A percentile compares a stretch with the other conserved stretches of the same genome.
Conservation (phyloP, 2,888 invertebrate species). For the Clitarchus hookeri region DNA sequence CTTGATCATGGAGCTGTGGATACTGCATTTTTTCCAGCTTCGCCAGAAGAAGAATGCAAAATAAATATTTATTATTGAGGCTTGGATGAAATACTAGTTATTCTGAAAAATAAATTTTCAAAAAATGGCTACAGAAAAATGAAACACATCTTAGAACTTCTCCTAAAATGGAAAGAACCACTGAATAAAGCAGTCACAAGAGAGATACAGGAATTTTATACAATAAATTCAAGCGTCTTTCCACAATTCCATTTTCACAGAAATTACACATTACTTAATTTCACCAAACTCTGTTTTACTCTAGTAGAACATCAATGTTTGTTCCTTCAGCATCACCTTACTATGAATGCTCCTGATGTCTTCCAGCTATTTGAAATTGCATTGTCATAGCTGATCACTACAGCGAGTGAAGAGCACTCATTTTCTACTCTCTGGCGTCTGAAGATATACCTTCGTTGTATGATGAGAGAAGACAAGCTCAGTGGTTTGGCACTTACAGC, state of each 20-base stretch:
- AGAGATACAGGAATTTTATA: neutral
- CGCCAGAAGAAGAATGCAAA: neutral
- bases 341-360: neutral
- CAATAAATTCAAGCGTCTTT: neutral
- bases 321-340: neutral
- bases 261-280: neutral
- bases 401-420: neutral
- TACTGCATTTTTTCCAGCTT: constrained; percentile 16
- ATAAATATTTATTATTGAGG: neutral
- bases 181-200: neutral
- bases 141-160: neutral
- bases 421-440: neutral
- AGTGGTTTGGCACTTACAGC: neutral
- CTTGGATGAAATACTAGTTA: constrained; percentile 11
- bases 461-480: neutral
- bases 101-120: neutral
- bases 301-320: neutral
- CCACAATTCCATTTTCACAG: neutral
- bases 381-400: neutral
- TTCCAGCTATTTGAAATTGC: neutral
- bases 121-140: neutral
- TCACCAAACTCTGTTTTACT: neutral
- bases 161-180: constrained; percentile 4
- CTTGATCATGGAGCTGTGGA: no score
- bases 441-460: neutral